Conservation (phyloP, 2,797 vertebrate species). For the Adelosebastes latens region DNA sequence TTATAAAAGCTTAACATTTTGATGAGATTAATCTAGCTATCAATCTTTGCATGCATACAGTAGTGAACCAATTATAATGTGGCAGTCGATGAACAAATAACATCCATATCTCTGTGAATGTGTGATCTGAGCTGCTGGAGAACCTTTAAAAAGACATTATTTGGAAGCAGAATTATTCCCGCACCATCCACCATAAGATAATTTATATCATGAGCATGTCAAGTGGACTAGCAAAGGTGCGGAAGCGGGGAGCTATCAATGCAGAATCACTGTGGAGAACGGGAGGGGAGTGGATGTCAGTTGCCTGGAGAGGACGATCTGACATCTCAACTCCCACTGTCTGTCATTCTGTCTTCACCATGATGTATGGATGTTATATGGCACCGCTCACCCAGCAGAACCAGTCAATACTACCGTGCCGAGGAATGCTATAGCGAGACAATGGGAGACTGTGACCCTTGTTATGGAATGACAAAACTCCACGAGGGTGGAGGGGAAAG, state of each 20-base stretch:
- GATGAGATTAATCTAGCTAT: slow-evolving; percentile 75
- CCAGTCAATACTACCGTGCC: slow-evolving; percentile 68
- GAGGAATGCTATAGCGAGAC: slow-evolving; percentile 59
- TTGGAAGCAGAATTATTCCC: slow-evolving; percentile 13
- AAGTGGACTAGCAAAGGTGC: slow-evolving; percentile 3
- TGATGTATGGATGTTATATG: slow-evolving; percentile 81
- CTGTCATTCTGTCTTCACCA: slow-evolving; percentile 66
- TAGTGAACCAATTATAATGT: slow-evolving; percentile 48
- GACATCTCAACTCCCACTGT: slow-evolving; percentile 77
- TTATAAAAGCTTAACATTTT: slow-evolving; percentile 81
- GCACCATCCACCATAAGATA: not conserved
- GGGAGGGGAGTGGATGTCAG: slow-evolving; percentile 69
- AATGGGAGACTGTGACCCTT: slow-evolving; percentile 71
- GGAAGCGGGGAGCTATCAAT: slow-evolving; percentile 38
- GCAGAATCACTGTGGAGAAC: slow-evolving; percentile 52
- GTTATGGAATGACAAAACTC: slow-evolving; percentile 73
- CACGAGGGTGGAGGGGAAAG: slow-evolving; percentile 17
- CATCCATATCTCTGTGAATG: slow-evolving; percentile 20
- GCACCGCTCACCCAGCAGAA: slow-evolving; percentile 70
- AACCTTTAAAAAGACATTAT: slow-evolving; percentile 3
- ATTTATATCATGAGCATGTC: slow-evolving; percentile 32
- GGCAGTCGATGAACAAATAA: slow-evolving; percentile 55
- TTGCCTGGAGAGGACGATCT: slow-evolving; percentile 66
- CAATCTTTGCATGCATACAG: slow-evolving; percentile 61
- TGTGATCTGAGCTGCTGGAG: not conserved